Evolutionary conservation across 2,888 invertebrate species (phyloP).

Genomic region (Drosophila lutescens): DNA sequence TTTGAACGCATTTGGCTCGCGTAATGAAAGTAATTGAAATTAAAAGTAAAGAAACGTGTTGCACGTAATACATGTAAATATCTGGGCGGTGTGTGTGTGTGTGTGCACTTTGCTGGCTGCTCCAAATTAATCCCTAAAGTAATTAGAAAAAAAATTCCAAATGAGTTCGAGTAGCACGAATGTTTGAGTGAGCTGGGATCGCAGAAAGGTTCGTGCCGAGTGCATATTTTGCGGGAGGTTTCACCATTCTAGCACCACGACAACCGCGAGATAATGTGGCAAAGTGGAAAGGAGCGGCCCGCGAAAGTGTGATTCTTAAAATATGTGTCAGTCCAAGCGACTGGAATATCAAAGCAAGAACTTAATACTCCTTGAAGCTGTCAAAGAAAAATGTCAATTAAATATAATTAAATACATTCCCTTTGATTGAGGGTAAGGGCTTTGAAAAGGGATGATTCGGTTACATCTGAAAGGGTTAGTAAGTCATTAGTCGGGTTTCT

Average conservation of each 20-base stretch:
- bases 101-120: conserved; percentile 60
- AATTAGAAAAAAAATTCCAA: conserved; percentile 74
- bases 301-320: conserved; percentile 35
- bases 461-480: background rate
- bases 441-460: conserved; percentile 9
- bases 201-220: conserved; percentile 69
- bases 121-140: conserved; percentile 81
- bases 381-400: conserved; percentile 39
- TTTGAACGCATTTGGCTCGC: conserved; percentile 53
- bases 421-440: conserved; percentile 27
- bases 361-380: conserved; percentile 14
- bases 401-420: conserved; percentile 33
- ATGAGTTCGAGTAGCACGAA: conserved; percentile 69
- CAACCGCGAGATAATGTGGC: conserved; percentile 42
- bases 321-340: conserved; percentile 50
- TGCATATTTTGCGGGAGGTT: conserved; percentile 71
- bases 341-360: conserved; percentile 44
- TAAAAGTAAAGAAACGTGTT: conserved; percentile 81
- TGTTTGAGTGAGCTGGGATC: conserved; percentile 27
- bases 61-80: conserved; percentile 63
- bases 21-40: conserved; percentile 82
- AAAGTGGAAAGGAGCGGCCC: conserved; percentile 25
- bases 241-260: conserved; percentile 54
- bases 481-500: conserved; percentile 5
- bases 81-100: conserved; percentile 45